phyloP scores from a whole-genome alignment of 35 echinoderm and acorn worm species.

The Heliocidaris tuberculata region DNA sequence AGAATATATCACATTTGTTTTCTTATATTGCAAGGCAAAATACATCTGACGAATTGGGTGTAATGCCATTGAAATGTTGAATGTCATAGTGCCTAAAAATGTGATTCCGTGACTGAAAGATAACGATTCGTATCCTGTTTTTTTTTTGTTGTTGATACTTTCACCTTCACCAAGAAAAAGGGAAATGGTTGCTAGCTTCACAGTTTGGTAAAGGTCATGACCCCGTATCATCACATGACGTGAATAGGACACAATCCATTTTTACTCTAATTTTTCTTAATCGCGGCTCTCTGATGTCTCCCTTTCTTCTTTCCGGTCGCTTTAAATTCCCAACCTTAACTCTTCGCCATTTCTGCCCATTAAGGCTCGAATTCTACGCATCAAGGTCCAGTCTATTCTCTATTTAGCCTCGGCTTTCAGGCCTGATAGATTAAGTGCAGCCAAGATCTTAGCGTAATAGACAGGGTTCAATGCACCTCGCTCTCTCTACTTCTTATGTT shows the following conservation, averaged over 20 bases:
- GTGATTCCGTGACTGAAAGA: no score
- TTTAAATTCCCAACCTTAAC: background rate
- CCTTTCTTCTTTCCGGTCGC: constrained; percentile 11
- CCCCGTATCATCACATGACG: background rate
- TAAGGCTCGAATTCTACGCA: background rate
- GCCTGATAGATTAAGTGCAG: constrained; percentile 39
- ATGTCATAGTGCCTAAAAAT: no score
- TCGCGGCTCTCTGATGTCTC: constrained; percentile 3
- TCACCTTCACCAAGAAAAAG: background rate
- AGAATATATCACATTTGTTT: no score
- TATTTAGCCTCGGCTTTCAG: constrained; percentile 36
- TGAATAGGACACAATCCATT: constrained; percentile 34
- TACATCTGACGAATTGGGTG: no score
- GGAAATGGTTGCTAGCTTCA: background rate
- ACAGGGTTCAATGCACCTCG: constrained; percentile 20
- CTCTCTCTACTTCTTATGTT: background rate
- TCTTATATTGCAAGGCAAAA: no score
- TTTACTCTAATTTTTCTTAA: constrained; percentile 27
- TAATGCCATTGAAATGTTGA: no score
- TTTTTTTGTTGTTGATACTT: no score
- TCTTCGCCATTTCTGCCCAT: constrained; percentile 21
- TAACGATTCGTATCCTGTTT: no score
- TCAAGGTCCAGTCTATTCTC: constrained; percentile 28
- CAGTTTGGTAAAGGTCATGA: constrained; percentile 23
- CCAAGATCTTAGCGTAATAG: constrained; percentile 41